Evolutionary conservation across 2,888 invertebrate genomes (phyloP).

Genomic region (Horisme vitalbata): DNA sequence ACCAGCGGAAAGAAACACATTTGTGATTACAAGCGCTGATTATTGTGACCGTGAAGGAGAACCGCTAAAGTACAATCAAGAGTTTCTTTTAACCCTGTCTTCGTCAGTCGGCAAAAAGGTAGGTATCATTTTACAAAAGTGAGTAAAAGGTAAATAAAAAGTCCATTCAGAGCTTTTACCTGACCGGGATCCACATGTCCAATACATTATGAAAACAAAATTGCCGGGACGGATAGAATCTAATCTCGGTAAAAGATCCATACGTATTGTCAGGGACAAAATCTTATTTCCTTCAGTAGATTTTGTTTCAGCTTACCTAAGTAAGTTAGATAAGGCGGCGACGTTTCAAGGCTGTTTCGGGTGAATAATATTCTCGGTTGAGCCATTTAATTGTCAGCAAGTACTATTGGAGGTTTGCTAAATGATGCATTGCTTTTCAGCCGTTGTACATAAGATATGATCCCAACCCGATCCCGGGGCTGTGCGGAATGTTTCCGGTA

Average conservation of each 20-base stretch:
- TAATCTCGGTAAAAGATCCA: conserved; percentile 42
- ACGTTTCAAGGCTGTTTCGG: conserved; percentile 12
- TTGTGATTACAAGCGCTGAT: conserved; percentile 67
- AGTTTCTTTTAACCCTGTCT: conserved; percentile 64
- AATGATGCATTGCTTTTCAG: conserved; percentile 52
- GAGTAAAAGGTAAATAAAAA: conserved; percentile 18
- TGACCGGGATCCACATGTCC: conserved; percentile 30
- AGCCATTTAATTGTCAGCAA: conserved; percentile 19
- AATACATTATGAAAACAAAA: conserved; percentile 42
- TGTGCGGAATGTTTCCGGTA: conserved; percentile 62
- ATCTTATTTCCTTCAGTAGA: conserved; percentile 46
- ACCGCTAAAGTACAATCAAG: conserved; percentile 68
- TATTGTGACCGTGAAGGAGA: conserved; percentile 68
- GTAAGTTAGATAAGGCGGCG: conserved; percentile 14
- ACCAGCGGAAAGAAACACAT: conserved; percentile 57
- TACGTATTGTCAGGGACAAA: conserved; percentile 43
- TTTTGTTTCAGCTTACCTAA: conserved; percentile 36
- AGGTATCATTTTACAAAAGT: no score
- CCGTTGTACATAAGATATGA: conserved; percentile 73
- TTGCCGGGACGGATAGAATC: conserved; percentile 40
- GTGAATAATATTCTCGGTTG: conserved; percentile 14
- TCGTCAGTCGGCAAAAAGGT: conserved; percentile 61
- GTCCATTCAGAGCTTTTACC: conserved; percentile 18
- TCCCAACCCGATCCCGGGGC: conserved; percentile 68
- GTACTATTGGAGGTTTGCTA: conserved; percentile 16